These are phyloP conservation scores for Somateria mollissima DNA, from an alignment of 2,797 vertebrate species.

Conservation along the genomic window DNA sequence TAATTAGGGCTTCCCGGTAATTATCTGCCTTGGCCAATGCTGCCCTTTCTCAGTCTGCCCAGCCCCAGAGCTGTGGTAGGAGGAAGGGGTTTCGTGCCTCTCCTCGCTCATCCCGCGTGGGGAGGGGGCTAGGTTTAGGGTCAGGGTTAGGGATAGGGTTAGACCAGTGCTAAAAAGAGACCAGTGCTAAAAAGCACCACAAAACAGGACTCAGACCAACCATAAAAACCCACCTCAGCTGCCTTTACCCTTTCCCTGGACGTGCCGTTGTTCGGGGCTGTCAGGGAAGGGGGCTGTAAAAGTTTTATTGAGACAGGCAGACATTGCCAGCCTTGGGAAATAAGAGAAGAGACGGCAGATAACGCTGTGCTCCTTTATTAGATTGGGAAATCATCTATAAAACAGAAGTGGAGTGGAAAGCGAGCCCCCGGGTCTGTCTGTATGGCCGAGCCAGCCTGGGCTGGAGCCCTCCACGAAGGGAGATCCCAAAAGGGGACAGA, in stretches of 20 bases:
- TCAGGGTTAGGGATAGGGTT: not conserved
- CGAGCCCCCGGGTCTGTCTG: accelerated
- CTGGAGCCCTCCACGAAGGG: not conserved
- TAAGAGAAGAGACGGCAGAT: conserved; percentile 17
- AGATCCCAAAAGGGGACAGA: not conserved
- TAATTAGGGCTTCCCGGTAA: not conserved
- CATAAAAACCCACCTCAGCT: not conserved
- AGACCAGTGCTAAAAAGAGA: not conserved
- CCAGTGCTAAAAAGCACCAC: not conserved
- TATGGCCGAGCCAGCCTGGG: not conserved
- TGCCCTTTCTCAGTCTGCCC: not conserved
- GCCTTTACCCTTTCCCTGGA: not conserved
- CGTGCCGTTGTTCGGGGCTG: not conserved
- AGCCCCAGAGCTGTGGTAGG: not conserved
- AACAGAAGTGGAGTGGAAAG: conserved; percentile 20
- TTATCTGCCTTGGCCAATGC: not conserved
- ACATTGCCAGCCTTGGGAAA: conserved; percentile 52
- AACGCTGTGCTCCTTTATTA: conserved; percentile 33
- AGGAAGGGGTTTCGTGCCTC: not conserved
- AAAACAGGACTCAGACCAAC: not conserved
- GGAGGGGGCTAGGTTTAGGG: not conserved
- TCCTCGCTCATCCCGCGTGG: accelerated
- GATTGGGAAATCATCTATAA: conserved; percentile 27
- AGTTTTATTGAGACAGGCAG: conserved; percentile 50
- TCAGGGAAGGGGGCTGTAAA: not conserved